Conservation (phyloP, 92 coral and sea anemone genomes). For the Galaxea fascicularis region DNA sequence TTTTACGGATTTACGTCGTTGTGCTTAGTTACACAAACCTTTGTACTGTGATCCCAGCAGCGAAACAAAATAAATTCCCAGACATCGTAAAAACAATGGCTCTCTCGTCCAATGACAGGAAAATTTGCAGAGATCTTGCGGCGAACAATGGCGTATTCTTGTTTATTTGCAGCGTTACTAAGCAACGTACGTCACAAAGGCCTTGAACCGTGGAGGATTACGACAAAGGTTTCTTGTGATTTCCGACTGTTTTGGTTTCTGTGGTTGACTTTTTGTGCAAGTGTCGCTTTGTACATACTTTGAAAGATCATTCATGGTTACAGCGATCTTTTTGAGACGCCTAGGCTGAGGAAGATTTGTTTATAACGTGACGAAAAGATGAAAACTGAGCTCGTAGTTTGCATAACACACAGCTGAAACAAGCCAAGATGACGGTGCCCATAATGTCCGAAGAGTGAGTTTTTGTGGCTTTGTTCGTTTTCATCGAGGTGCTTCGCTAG, state of each 20-base stretch:
- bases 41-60: constrained; percentile 51
- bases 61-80: constrained; percentile 47
- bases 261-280: neutral
- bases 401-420: neutral
- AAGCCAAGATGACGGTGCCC: constrained; percentile 52
- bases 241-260: neutral
- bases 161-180: constrained; percentile 81
- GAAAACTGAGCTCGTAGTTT: neutral
- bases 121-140: constrained; percentile 27
- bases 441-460: constrained; percentile 75
- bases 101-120: neutral
- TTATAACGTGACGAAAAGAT: neutral
- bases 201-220: constrained; percentile 38
- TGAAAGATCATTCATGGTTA: neutral
- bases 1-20: no score
- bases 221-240: constrained; percentile 27
- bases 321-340: neutral
- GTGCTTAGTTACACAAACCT: constrained; percentile 66
- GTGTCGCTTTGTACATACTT: neutral
- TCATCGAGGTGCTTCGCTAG: neutral
- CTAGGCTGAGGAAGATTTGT: neutral
- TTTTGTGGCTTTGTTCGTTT: constrained; percentile 1
- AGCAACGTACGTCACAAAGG: constrained; percentile 77
- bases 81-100: constrained; percentile 13
- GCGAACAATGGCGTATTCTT: constrained; percentile 45